phyloP scores from a whole-genome alignment of 2,888 invertebrate species.

The Agrochola circellaris region DNA sequence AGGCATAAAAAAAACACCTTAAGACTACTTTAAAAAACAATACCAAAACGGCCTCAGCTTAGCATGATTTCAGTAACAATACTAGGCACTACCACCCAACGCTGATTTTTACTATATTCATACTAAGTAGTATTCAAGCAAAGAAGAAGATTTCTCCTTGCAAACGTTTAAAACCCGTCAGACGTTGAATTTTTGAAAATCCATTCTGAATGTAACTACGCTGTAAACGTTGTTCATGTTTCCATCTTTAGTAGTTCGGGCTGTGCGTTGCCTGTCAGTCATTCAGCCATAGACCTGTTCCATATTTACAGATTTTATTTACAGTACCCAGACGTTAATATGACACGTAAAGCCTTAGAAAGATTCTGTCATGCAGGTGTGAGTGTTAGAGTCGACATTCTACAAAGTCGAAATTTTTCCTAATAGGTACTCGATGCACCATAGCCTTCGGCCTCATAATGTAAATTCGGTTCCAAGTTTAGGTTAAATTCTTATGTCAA shows the following conservation, averaged over 20 bases:
- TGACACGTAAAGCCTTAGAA: neutral
- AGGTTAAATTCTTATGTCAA: neutral
- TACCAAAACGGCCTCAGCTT: neutral
- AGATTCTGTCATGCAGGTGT: neutral
- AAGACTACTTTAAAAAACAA: too few relatives aligned
- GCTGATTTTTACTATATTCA: too few relatives aligned
- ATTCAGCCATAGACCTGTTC: neutral
- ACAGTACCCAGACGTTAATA: neutral
- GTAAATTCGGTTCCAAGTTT: neutral
- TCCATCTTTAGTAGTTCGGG: neutral
- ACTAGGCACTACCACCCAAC: too few relatives aligned
- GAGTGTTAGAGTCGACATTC: neutral
- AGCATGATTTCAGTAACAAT: neutral
- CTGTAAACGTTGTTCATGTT: neutral
- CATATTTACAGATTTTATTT: conserved; percentile 6
- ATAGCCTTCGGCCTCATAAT: neutral
- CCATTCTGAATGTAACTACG: neutral
- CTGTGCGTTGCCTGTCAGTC: neutral
- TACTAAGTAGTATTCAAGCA: neutral
- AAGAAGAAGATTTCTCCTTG: neutral
- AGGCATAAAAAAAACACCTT: neutral
- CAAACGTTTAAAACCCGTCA: neutral
- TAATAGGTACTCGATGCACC: neutral
- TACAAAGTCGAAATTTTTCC: neutral
- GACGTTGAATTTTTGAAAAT: neutral